Conservation (phyloP, 2,797 vertebrate genomes). For the Coilia nasus region DNA sequence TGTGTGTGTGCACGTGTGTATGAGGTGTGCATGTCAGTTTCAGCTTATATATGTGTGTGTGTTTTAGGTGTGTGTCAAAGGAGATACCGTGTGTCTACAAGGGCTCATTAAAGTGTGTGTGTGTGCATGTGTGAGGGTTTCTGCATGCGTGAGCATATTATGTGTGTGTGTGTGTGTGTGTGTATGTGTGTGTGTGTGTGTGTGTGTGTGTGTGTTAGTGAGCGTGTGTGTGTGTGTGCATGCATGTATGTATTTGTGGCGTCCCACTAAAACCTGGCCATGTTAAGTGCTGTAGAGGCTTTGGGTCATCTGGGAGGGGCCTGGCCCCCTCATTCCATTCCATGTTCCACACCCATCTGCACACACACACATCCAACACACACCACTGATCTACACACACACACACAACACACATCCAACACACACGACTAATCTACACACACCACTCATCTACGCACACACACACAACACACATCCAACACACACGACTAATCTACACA, state of each 20-base stretch:
- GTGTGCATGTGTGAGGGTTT: neutral
- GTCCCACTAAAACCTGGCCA: neutral
- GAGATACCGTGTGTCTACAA: neutral
- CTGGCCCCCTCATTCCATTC: conserved; percentile 4
- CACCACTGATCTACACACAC: too few relatives aligned
- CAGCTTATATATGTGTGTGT: neutral
- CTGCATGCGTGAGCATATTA: neutral
- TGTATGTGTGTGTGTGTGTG: neutral
- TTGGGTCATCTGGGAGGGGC: conserved; percentile 1
- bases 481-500: too few relatives aligned
- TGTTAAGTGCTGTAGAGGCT: neutral
- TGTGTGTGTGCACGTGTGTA: neutral
- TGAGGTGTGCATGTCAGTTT: neutral
- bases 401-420: too few relatives aligned
- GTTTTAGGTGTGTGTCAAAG: neutral
- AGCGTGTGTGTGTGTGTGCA: neutral
- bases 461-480: too few relatives aligned
- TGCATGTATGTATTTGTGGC: neutral
- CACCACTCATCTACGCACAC: too few relatives aligned
- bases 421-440: too few relatives aligned
- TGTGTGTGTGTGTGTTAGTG: neutral
- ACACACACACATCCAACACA: too few relatives aligned
- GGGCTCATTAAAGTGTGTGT: neutral
- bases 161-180: neutral
- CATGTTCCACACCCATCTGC: neutral